Evolutionary conservation across 2,797 vertebrate species (phyloP).

Genomic region (Tiaroga cobitis): DNA sequence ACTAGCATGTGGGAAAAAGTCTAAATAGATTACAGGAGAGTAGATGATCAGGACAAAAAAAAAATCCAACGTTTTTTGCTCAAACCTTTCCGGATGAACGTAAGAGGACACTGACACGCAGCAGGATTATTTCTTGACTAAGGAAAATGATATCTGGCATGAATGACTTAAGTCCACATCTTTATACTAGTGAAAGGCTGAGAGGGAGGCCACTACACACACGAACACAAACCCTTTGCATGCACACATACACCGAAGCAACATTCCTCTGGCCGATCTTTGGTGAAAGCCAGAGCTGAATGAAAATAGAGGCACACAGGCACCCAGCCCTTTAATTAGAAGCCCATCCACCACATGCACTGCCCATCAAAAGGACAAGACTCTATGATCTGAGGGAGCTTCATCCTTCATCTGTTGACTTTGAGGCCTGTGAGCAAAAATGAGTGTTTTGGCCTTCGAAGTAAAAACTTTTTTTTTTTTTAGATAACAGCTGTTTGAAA

Average conservation of each 20-base stretch:
- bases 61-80: conserved; percentile 67
- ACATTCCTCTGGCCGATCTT: conserved; percentile 66
- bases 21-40: conserved; percentile 55
- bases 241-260: conserved; percentile 44
- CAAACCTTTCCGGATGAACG: conserved; percentile 58
- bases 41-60: conserved; percentile 55
- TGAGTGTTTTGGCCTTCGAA: conserved; percentile 57
- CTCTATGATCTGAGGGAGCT: conserved; percentile 72
- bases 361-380: conserved; percentile 71
- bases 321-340: conserved; percentile 76
- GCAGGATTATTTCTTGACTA: conserved; percentile 51
- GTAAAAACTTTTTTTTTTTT: conserved; percentile 1
- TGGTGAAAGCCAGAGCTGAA: conserved; percentile 64
- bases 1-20: conserved; percentile 65
- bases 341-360: conserved; percentile 79
- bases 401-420: conserved; percentile 63
- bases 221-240: conserved; percentile 26
- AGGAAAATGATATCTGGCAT: conserved; percentile 59
- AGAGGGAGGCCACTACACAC: conserved; percentile 48
- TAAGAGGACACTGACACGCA: conserved; percentile 61
- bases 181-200: conserved; percentile 47
- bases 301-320: conserved; percentile 75
- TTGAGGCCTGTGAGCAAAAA: conserved; percentile 47
- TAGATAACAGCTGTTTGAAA: neutral
- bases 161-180: conserved; percentile 31